phyloP scores from a whole-genome alignment of 2,888 invertebrate species.

The Yponomeuta malinellus region DNA sequence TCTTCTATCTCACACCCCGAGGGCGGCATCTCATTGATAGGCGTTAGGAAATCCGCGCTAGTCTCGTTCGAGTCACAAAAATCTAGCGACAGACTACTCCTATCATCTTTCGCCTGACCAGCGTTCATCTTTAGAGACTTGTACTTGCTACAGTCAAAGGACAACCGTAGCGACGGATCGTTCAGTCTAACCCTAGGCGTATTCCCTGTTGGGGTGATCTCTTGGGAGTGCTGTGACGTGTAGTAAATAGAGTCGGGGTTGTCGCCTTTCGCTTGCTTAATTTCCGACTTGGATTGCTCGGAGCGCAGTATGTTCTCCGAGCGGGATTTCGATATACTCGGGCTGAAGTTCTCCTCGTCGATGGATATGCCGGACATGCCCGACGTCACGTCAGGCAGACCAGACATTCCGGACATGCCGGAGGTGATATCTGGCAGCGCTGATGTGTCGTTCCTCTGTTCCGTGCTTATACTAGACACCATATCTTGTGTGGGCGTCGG shows the following conservation, averaged over 20 bases:
- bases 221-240: slow-evolving; percentile 67
- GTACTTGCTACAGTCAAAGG: slow-evolving; percentile 65
- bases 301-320: slow-evolving; percentile 67
- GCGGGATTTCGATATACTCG: slow-evolving; percentile 65
- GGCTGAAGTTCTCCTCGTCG: slow-evolving; percentile 64
- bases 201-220: slow-evolving; percentile 60
- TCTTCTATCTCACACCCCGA: slow-evolving; percentile 67
- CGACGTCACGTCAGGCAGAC: slow-evolving; percentile 48
- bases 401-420: slow-evolving; percentile 68
- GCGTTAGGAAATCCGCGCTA: slow-evolving; percentile 68
- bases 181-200: slow-evolving; percentile 51
- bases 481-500: slow-evolving; percentile 72
- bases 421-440: slow-evolving; percentile 65
- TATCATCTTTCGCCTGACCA: slow-evolving; percentile 51
- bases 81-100: slow-evolving; percentile 61
- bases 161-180: slow-evolving; percentile 58
- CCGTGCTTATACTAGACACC: slow-evolving; percentile 71
- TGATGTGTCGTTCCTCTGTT: slow-evolving; percentile 63
- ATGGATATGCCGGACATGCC: slow-evolving; percentile 72
- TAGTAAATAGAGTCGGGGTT: slow-evolving; percentile 69
- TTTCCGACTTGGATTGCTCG: slow-evolving; percentile 49
- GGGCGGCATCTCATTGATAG: slow-evolving; percentile 70
- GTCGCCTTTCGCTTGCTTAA: slow-evolving; percentile 49
- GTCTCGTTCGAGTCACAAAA: slow-evolving; percentile 71
- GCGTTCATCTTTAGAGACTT: slow-evolving; percentile 50